Evolutionary conservation across 1,140 invertebrate species (phyloP).

Genomic region (Trichomalopsis sarcophagae): DNA sequence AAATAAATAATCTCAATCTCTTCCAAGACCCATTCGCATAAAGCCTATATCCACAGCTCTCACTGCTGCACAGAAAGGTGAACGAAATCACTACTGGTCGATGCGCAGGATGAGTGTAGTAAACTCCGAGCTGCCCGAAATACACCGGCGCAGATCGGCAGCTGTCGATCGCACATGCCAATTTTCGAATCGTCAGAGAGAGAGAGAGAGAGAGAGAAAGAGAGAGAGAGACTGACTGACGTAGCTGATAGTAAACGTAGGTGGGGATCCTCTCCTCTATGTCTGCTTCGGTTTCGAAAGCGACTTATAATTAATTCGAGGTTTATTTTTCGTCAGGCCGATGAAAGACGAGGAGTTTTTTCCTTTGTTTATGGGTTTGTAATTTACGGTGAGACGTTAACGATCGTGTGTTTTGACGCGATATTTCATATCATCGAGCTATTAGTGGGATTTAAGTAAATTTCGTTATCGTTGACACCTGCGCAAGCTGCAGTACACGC

Average conservation of each 20-base stretch:
- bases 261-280: no score
- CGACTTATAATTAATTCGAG: background rate
- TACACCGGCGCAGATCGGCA: conserved; percentile 25
- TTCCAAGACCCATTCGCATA: no score
- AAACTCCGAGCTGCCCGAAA: background rate
- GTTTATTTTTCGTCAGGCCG: background rate
- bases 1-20: no score
- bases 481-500: no score
- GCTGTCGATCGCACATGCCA: conserved; percentile 50
- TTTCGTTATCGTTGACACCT: no score
- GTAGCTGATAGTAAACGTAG: background rate
- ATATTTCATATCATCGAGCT: no score
- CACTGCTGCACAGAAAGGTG: background rate
- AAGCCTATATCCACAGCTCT: background rate
- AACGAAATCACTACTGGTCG: background rate
- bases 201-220: background rate
- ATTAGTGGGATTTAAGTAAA: no score
- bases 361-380: no score
- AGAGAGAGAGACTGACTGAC: background rate
- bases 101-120: background rate
- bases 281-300: no score
- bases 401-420: no score
- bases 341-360: no score
- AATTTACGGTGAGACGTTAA: no score
- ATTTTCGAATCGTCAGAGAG: conserved; percentile 30